Base-by-base conservation (phyloP, 2,888 invertebrate genomes). In the Lepidochrysops patricia region DNA sequence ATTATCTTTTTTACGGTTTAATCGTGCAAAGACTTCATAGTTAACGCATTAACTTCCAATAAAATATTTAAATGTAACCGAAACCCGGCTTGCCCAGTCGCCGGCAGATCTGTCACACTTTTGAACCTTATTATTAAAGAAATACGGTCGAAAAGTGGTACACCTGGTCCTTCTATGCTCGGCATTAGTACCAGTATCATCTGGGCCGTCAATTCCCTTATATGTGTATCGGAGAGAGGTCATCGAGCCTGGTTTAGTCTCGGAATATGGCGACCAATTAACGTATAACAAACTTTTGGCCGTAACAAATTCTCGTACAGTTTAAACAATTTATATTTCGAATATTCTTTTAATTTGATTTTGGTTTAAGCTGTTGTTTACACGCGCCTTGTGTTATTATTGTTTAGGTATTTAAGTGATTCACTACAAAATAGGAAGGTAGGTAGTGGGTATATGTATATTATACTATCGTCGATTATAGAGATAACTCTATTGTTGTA, bases 221-320 rank as follows among this genome's bases (percentile, higher is more conserved):
- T 9, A 25, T 15, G 49, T 60, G 56, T 23, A 58, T 6, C 9
- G 4, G 2, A 27, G 7, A 25, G 27, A 27, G 50, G 54, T 56
- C 54, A 60, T 26, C 23, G 13, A 4, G 37, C 57, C 23, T 60
- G 62, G 60, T 15, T 68, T 62, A 63, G n/a, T n/a, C n/a, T 64
- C 67, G 62, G 68, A 76, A 70, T 79, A 79, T 79, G 75, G 79
- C 75, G 82, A 84, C 80, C 85, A 86, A 87, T 87, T 87, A 86
- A 76, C 72, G 77, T 76, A 79, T 82, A 85, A 84, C 84, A 82
- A 86, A 85, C 82, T 83, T 77, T 77, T 68, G 71, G 74, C 82
- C 84, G 82, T 84, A 78, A 79, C 86, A 72, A 87, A 87, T 84
- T 73, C 78, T 87, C 87, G 80, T 86, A 87, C 85, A 87, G 86